These are phyloP conservation scores for Schizopygopsis malacanthus DNA, from an alignment of 2,797 vertebrate species.

Conservation along the genomic window DNA sequence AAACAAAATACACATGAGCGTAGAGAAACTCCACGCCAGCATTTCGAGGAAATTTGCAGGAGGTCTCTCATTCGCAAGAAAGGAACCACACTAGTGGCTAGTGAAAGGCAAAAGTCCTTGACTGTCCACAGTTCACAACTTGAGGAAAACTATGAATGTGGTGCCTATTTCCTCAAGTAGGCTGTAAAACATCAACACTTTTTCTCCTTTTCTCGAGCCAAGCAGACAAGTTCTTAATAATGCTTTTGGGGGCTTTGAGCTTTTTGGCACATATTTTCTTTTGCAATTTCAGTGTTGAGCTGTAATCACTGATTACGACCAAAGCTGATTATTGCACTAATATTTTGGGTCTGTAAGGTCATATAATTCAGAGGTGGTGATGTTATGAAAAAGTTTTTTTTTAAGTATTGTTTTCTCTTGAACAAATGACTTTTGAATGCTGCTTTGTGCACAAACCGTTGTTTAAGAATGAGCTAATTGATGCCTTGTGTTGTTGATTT, in stretches of 20 bases:
- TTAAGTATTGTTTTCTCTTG: neutral
- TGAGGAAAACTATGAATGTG: neutral
- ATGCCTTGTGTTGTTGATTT: neutral
- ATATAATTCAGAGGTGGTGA: constrained; percentile 4
- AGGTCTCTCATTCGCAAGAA: constrained; percentile 24
- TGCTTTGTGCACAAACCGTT: neutral
- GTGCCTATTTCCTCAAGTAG: neutral
- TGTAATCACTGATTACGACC: constrained; percentile 14
- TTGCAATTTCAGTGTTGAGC: constrained; percentile 16
- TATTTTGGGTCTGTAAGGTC: neutral
- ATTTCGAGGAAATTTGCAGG: constrained; percentile 56
- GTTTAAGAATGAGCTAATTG: neutral
- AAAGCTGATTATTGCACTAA: constrained; percentile 23
- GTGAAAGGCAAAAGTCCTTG: constrained; percentile 25
- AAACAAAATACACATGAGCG: constrained; percentile 54
- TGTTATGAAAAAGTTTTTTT: neutral
- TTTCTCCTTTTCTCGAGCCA: neutral
- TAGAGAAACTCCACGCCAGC: constrained; percentile 50
- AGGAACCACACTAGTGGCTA: constrained; percentile 10
- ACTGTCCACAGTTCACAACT: constrained; percentile 27
- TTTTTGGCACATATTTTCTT: neutral
- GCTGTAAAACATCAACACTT: neutral
- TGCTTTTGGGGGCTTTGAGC: neutral
- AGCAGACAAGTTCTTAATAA: constrained; percentile 4
- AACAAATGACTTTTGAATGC: neutral